Evolutionary conservation across 1,140 invertebrate genomes (phyloP).

Genomic region (Papilio polyxenes): DNA sequence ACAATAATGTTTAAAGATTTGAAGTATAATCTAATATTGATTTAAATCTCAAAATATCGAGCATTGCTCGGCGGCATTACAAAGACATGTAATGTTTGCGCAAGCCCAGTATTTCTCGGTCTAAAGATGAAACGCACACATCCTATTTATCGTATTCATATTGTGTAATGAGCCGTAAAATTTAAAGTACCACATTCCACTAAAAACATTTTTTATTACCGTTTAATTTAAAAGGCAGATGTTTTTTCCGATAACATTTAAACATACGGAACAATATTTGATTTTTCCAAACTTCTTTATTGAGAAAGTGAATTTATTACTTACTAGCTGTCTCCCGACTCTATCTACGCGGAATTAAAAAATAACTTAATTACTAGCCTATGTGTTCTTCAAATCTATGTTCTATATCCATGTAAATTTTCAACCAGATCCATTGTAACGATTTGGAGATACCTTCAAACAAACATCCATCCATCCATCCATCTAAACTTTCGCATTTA

Average conservation of each 20-base stretch:
- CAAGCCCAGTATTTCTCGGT: neutral
- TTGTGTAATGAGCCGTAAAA: slow-evolving; percentile 35
- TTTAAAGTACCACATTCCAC: slow-evolving; percentile 23
- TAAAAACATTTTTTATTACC: neutral
- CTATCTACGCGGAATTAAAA: too few relatives aligned
- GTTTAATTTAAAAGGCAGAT: slow-evolving; percentile 11
- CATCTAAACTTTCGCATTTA: too few relatives aligned
- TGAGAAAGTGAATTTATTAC: neutral
- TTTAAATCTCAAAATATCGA: slow-evolving; percentile 1
- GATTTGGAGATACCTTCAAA: too few relatives aligned
- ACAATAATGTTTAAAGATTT: neutral
- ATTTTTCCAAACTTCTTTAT: neutral
- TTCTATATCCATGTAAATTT: too few relatives aligned
- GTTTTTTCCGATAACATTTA: slow-evolving; percentile 15
- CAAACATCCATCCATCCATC: too few relatives aligned
- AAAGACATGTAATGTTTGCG: slow-evolving; percentile 9
- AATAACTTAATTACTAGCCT: too few relatives aligned
- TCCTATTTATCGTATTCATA: slow-evolving; percentile 37
- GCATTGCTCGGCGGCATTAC: slow-evolving; percentile 13
- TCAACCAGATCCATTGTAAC: too few relatives aligned
- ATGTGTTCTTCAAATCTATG: too few relatives aligned
- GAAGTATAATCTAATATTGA: slow-evolving; percentile 21
- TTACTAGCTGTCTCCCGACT: too few relatives aligned
- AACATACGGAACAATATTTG: neutral
- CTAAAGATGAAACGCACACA: slow-evolving; percentile 18